Percentiles rank a stretch among this genome's conserved stretches.
These are phyloP conservation scores for Phengaris alcon DNA, from an alignment of 2,888 invertebrate species.

Conservation along the genomic window DNA sequence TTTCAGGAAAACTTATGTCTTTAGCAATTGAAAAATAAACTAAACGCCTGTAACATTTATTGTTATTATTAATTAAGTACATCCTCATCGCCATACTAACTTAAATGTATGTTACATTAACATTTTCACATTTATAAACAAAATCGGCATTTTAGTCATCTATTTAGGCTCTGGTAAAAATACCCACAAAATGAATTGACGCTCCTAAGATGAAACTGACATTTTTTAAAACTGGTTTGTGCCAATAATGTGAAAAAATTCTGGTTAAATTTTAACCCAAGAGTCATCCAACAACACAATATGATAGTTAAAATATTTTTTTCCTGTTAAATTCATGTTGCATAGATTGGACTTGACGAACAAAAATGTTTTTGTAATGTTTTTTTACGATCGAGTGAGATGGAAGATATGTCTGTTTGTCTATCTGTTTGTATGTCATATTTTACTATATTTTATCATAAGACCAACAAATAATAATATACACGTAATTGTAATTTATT, in stretches of 20 bases:
- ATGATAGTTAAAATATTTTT: no score
- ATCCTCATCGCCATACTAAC: slow-evolving; percentile 52
- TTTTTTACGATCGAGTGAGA: background rate
- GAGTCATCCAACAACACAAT: background rate
- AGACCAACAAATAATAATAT: background rate
- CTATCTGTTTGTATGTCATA: background rate
- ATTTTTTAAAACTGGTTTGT: slow-evolving; percentile 27
- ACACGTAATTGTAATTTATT: background rate
- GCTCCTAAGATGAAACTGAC: slow-evolving; percentile 20
- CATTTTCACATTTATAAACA: slow-evolving; percentile 22
- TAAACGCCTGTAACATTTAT: slow-evolving; percentile 1
- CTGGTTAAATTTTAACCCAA: background rate
- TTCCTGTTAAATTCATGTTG: no score
- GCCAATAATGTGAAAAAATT: background rate
- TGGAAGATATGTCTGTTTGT: slow-evolving; percentile 6
- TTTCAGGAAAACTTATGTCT: no score
- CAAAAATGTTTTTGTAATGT: background rate
- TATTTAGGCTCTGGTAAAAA: slow-evolving; percentile 30
- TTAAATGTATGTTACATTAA: slow-evolving; percentile 46
- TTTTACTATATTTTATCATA: background rate
- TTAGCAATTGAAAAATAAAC: background rate
- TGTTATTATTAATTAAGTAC: slow-evolving; percentile 57
- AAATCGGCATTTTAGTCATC: slow-evolving; percentile 7
- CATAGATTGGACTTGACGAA: background rate
- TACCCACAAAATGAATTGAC: slow-evolving; percentile 25